Evolutionary conservation across 2,797 vertebrate species (phyloP).

Genomic region (Peromyscus eremicus): DNA sequence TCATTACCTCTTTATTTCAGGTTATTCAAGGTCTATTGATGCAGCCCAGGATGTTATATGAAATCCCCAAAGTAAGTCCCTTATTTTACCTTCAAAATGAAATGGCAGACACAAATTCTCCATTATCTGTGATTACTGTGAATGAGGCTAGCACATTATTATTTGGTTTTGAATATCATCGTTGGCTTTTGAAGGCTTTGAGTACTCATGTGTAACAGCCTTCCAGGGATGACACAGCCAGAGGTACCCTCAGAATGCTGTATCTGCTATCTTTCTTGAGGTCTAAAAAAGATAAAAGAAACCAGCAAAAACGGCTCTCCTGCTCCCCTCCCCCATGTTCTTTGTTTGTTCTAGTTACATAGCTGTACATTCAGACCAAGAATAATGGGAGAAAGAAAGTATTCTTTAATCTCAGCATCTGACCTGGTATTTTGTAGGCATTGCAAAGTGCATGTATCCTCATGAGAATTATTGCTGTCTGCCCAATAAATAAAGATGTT

Average conservation of each 20-base stretch:
- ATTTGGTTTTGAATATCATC: constrained; percentile 61
- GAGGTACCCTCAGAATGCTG: not conserved
- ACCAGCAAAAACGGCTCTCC: not conserved
- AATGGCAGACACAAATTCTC: constrained; percentile 51
- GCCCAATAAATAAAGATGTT: not conserved
- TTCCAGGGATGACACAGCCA: not conserved
- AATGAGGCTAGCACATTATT: constrained; percentile 55
- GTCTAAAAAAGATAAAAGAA: constrained; percentile 1
- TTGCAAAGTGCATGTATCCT: not conserved
- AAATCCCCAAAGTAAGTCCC: constrained; percentile 67
- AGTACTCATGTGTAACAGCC: not conserved
- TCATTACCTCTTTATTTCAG: constrained; percentile 57
- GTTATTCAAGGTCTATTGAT: constrained; percentile 43
- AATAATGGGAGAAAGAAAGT: not conserved
- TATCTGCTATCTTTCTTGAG: not conserved
- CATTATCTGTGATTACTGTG: constrained; percentile 62
- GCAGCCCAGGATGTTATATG: not conserved
- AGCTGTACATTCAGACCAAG: constrained; percentile 33
- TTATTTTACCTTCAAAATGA: constrained; percentile 59
- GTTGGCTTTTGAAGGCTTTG: constrained; percentile 2
- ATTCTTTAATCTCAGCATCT: not conserved
- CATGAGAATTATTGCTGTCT: constrained; percentile 43
- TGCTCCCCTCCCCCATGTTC: not conserved
- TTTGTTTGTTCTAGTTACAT: constrained; percentile 20
- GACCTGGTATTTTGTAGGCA: constrained; percentile 24